A percentile compares a stretch with the other conserved stretches of the same genome.
Conservation (phyloP, 2,797 vertebrate genomes). For the Onychomys leucogaster region DNA sequence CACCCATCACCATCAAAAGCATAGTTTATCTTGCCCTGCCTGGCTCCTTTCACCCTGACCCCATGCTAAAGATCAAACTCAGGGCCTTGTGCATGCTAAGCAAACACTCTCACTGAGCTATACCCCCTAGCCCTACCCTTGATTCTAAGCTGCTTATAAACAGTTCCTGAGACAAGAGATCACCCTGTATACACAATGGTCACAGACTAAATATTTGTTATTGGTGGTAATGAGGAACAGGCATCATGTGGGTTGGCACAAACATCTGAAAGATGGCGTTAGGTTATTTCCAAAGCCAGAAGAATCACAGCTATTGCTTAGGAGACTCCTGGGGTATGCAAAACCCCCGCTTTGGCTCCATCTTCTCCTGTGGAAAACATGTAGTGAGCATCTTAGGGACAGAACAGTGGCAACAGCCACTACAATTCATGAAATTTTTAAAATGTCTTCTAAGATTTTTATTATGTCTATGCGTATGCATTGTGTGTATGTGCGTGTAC, state of each 20-base stretch:
- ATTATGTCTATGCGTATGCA: not conserved
- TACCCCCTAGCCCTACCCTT: not conserved
- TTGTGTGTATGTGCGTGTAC: not conserved
- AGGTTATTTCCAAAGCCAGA: slow-evolving; percentile 37
- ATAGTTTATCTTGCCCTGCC: not conserved
- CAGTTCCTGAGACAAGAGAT: slow-evolving; percentile 28
- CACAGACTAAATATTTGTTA: slow-evolving; percentile 51
- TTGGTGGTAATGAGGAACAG: not conserved
- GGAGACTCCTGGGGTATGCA: not conserved
- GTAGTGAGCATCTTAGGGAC: not conserved
- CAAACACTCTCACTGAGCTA: not conserved
- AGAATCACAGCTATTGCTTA: not conserved
- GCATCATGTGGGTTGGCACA: not conserved
- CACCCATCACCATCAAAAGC: not conserved
- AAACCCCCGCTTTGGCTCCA: not conserved
- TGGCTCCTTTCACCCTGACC: not conserved
- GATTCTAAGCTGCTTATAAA: slow-evolving; percentile 46
- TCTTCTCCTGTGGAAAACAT: not conserved
- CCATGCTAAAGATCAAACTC: not conserved
- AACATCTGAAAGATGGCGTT: not conserved
- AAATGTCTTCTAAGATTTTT: not conserved
- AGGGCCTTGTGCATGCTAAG: not conserved
- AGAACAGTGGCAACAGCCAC: not conserved
- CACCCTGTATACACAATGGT: not conserved
- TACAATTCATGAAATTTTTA: not conserved